A percentile compares a stretch with the other conserved stretches of the same genome.
Evolutionary conservation across 2,797 vertebrate species (phyloP).

Genomic region (Danio kyathit): DNA sequence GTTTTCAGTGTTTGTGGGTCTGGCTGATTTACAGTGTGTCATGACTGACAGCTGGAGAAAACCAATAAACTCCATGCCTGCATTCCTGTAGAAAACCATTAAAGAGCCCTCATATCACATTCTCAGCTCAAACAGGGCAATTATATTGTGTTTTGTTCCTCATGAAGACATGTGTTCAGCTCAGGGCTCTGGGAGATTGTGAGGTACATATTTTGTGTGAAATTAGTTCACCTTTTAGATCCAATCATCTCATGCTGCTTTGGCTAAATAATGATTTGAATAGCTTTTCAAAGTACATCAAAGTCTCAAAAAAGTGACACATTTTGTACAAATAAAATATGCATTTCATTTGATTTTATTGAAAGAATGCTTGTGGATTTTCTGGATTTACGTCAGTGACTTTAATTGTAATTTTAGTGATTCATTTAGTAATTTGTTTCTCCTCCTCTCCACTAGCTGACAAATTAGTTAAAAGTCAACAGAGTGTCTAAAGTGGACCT

Average conservation of each 20-base stretch:
- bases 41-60: constrained; percentile 76
- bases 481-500: too few relatives aligned
- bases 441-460: too few relatives aligned
- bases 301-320: too few relatives aligned
- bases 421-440: too few relatives aligned
- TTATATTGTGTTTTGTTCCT: constrained; percentile 21
- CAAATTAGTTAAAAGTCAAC: too few relatives aligned
- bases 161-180: background rate
- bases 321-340: background rate
- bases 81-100: constrained; percentile 73
- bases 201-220: background rate
- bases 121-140: constrained; percentile 29
- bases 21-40: constrained; percentile 72
- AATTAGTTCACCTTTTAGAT: background rate
- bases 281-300: background rate
- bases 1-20: constrained; percentile 22
- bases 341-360: background rate
- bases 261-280: background rate
- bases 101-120: constrained; percentile 66
- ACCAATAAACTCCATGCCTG: constrained; percentile 70
- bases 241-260: background rate
- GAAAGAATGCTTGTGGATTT: background rate
- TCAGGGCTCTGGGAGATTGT: background rate
- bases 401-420: too few relatives aligned
- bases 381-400: background rate